Evolutionary conservation across 2,797 vertebrate species (phyloP).

Genomic region (Linurgus olivaceus): DNA sequence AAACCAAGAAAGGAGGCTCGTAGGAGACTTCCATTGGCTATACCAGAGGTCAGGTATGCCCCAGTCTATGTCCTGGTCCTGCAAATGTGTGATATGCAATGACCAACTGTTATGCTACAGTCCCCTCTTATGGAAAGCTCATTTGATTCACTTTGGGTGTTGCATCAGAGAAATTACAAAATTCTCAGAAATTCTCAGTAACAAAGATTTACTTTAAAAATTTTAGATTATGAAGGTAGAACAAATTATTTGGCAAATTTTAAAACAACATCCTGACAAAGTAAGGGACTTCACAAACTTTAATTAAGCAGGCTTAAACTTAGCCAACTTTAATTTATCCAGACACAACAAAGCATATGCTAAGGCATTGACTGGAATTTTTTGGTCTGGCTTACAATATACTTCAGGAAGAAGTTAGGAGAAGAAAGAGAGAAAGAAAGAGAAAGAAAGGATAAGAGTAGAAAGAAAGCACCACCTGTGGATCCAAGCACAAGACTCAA

Average conservation of each 20-base stretch:
- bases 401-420: not conserved
- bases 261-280: not conserved
- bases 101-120: not conserved
- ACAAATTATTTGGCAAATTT: not conserved
- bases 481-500: not conserved
- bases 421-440: not conserved
- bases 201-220: not conserved
- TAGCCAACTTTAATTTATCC: not conserved
- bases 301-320: not conserved
- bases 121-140: rapidly evolving
- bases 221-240: not conserved
- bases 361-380: not conserved
- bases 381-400: not conserved
- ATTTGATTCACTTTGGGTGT: not conserved
- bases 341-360: not conserved
- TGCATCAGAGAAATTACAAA: not conserved
- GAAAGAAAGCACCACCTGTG: rapidly evolving
- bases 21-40: not conserved
- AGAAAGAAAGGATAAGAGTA: not conserved
- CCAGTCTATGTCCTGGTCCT: not conserved
- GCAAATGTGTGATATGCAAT: not conserved
- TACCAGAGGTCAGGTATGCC: not conserved
- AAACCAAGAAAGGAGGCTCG: not conserved
- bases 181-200: not conserved
- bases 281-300: not conserved